Conservation (phyloP, 2,113 vertebrate species). For the Chauna torquata region DNA sequence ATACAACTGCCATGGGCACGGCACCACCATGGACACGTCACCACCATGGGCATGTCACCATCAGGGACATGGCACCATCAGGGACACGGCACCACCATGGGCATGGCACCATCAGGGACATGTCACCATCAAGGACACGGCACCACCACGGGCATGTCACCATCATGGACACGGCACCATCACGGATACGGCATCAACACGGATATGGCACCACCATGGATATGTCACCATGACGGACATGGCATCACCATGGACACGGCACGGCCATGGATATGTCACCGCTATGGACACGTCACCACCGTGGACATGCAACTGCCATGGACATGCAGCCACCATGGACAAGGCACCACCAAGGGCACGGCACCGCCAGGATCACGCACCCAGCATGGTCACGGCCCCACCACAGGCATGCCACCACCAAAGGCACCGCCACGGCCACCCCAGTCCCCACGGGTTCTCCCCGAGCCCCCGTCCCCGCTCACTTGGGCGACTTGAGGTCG, state of each 20-base stretch:
- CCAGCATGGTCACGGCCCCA: too few species aligned
- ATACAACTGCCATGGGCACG: accelerated
- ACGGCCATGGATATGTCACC: accelerated
- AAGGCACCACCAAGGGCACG: background rate
- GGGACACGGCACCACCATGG: accelerated
- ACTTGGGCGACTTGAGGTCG: conserved; percentile 99
- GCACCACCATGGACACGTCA: accelerated
- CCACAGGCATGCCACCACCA: background rate
- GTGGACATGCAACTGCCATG: background rate
- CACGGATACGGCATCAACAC: accelerated
- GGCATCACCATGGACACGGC: accelerated
- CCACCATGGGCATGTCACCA: background rate
- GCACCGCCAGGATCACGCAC: too few species aligned
- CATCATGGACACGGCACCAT: accelerated
- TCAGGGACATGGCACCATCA: too few species aligned
- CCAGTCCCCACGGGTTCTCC: background rate
- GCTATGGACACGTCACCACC: accelerated
- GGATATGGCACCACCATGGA: background rate
- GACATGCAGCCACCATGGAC: background rate
- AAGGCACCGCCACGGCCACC: background rate
- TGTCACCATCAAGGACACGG: accelerated
- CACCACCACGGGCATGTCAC: accelerated
- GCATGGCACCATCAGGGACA: background rate
- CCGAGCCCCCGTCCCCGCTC: conserved; percentile 11
- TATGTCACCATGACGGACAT: accelerated